phyloP scores from a whole-genome alignment of 2,888 invertebrate genomes.

The Folsomia manolachei region DNA sequence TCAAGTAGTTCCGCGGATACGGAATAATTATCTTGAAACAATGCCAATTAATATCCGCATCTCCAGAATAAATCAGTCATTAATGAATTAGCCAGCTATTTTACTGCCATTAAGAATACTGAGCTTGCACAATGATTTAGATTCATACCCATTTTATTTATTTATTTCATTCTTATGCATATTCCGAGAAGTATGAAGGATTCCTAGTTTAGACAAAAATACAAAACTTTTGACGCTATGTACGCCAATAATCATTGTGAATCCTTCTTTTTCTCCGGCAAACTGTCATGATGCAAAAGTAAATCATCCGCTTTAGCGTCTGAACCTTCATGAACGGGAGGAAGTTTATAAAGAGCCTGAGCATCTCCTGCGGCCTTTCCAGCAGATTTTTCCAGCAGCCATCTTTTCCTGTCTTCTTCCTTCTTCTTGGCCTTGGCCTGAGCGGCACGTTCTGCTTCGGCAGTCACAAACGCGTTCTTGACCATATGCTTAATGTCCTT shows the following conservation, averaged over 20 bases:
- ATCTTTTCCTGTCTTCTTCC: neutral
- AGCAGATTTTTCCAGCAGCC: neutral
- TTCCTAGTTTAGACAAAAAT: neutral
- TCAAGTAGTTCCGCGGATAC: no score
- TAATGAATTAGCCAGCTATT: no score
- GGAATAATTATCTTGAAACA: no score
- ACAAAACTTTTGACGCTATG: neutral
- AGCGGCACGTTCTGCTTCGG: slow-evolving; percentile 29
- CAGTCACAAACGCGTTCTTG: slow-evolving; percentile 33
- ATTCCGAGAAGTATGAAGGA: neutral
- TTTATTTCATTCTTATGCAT: neutral
- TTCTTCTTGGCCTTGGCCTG: slow-evolving; percentile 24
- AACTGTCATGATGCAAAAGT: no score
- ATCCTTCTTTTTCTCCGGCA: no score
- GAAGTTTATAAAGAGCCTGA: no score
- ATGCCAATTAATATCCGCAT: no score
- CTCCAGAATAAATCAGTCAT: no score
- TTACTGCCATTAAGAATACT: no score
- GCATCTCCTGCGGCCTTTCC: no score
- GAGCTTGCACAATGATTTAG: neutral
- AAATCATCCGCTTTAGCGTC: no score
- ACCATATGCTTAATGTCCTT: slow-evolving; percentile 47
- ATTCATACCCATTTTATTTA: neutral
- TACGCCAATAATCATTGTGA: no score
- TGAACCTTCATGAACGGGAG: neutral